Evolutionary conservation across 1,140 invertebrate species (phyloP).

Genomic region (Drosophila arawakana): DNA sequence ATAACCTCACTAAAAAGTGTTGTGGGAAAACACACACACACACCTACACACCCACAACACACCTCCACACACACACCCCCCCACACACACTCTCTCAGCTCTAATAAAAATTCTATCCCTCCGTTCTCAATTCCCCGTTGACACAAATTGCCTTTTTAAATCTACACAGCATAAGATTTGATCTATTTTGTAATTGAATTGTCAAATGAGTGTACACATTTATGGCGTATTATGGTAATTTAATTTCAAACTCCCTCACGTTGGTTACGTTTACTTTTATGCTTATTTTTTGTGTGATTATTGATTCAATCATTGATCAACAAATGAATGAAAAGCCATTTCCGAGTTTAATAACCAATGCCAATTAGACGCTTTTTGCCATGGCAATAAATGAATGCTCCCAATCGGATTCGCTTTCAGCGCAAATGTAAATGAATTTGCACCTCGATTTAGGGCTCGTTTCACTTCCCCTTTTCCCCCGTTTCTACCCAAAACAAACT

Average conservation of each 20-base stretch:
- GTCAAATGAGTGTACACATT: background rate
- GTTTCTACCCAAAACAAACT: background rate
- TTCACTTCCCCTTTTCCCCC: background rate
- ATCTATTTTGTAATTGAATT: conserved; percentile 10
- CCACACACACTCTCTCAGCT: background rate
- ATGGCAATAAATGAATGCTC: conserved; percentile 23
- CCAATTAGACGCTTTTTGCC: conserved; percentile 17
- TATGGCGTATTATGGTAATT: conserved; percentile 14
- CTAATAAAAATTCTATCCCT: background rate
- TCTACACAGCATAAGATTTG: background rate
- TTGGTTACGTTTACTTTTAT: no score
- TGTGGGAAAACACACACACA: no score
- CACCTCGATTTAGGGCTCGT: conserved; percentile 9
- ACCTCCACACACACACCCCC: no score
- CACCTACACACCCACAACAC: no score
- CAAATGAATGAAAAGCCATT: conserved; percentile 27
- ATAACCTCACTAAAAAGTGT: no score
- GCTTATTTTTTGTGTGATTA: background rate
- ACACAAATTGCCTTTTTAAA: conserved; percentile 2
- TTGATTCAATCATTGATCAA: conserved; percentile 26
- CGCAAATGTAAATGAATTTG: conserved; percentile 38
- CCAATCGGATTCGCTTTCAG: conserved; percentile 41
- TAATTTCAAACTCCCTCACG: no score
- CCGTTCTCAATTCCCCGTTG: background rate
- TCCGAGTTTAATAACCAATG: conserved; percentile 21